Evolutionary conservation across 2,888 invertebrate species (phyloP), one percentile per base, ranked within the genome.

Genomic region (Leptinotarsa haldemani): DNA sequence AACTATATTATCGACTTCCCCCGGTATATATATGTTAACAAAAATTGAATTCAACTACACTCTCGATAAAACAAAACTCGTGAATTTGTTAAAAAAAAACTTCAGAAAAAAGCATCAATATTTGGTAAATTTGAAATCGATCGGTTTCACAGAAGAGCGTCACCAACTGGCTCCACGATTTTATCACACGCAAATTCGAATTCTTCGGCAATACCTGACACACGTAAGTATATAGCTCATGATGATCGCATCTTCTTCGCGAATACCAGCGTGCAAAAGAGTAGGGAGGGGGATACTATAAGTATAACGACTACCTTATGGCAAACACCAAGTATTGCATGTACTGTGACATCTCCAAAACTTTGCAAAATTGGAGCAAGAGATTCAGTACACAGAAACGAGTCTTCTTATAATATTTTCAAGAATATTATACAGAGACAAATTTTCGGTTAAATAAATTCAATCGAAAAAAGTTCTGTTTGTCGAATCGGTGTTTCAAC

Each of bases 271-370:
- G 64, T 65, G 75, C 70, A 65, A 71, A 75, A 73, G 70, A 75
- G 50, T 25, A 65, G 80, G 83, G 84, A 82, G 84, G 85, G 84
- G 83, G 83, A 80, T 80, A 77, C 80, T 85, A 85, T 84, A 84
- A 85, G 84, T 85, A 85, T 84, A 83, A 82, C 84, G 83, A 81
- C 81, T 80, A 81, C 82, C 82, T 82, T 77, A 81, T 82, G 80
- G 77, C 74, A 77, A 81, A 81, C 81, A 82, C 81, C 81, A 77
- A 80, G 79, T 83, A 81, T 81, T 80, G 82, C 83, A 82, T 82
- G 82, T 70, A 65, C 74, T 65, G 74, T 74, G 65, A 74, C 74
- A 74, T 68, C 74, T 71, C 71, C 71, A 67, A 68, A 74, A 68
- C 68, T 65, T 71, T 71, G 71, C 74, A 64, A 71, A 74, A 66